A percentile compares a stretch with the other conserved stretches of the same genome.
These are phyloP conservation scores for Melanotaenia trifasciata DNA, from an alignment of 2,797 vertebrate genomes.

Conservation along the genomic window DNA sequence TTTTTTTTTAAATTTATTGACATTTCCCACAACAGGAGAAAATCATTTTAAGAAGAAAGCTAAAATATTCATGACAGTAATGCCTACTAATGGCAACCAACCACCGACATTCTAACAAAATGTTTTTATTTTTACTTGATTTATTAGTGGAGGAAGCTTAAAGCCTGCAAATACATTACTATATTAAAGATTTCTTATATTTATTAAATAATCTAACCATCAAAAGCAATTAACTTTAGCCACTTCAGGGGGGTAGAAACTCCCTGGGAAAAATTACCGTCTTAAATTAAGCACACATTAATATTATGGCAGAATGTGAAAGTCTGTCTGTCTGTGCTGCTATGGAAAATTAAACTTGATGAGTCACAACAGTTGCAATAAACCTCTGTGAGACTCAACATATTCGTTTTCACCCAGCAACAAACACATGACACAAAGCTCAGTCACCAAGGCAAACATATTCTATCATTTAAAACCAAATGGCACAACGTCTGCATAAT, in stretches of 20 bases:
- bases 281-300: background rate
- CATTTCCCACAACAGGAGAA: no score
- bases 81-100: background rate
- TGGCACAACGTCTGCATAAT: background rate
- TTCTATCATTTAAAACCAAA: background rate
- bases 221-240: slow-evolving; percentile 9
- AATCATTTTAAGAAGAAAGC: no score
- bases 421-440: slow-evolving; percentile 8
- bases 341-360: background rate
- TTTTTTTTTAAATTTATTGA: no score
- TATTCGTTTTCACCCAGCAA: slow-evolving; percentile 15
- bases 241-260: slow-evolving; percentile 12
- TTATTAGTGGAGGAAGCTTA: slow-evolving; percentile 7
- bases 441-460: background rate
- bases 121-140: slow-evolving; percentile 1
- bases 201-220: slow-evolving; percentile 48
- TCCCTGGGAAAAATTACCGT: slow-evolving; percentile 3
- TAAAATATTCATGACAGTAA: background rate
- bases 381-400: background rate
- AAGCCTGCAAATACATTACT: slow-evolving; percentile 23
- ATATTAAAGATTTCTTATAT: slow-evolving; percentile 47
- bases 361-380: slow-evolving; percentile 1
- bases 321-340: background rate
- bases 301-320: background rate
- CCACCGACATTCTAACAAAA: slow-evolving; percentile 4